Conservation (phyloP, 2,113 vertebrate genomes). For the Chrysemys picta region DNA sequence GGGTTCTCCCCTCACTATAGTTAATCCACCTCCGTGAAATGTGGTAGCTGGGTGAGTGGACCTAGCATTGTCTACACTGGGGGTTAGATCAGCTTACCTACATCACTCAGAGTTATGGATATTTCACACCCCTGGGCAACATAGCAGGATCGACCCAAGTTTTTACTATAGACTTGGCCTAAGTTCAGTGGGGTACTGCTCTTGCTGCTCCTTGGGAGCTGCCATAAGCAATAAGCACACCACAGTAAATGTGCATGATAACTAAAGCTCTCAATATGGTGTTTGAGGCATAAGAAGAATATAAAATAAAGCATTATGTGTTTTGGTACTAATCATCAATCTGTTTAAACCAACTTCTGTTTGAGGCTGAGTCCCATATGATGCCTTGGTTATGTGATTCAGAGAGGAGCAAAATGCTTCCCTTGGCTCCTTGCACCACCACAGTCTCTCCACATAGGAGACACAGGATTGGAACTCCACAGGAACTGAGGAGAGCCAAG, state of each 20-base stretch:
- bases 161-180: neutral
- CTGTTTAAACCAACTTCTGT: neutral
- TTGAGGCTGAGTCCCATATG: neutral
- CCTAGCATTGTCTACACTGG: neutral
- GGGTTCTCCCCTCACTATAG: neutral
- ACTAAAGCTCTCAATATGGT: neutral
- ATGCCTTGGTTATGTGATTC: neutral
- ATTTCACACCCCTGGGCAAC: neutral
- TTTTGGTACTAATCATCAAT: constrained; percentile 53
- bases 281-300: constrained; percentile 13
- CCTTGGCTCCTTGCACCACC: rapidly evolving
- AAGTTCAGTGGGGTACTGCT: neutral
- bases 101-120: neutral
- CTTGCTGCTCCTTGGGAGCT: neutral
- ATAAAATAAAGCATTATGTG: constrained; percentile 3
- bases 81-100: neutral
- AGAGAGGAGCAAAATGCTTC: neutral
- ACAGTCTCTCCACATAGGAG: neutral
- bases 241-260: rapidly evolving
- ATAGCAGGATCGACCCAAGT: neutral
- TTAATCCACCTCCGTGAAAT: neutral
- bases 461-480: neutral
- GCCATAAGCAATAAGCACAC: constrained; percentile 42
- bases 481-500: neutral
- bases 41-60: neutral